Percentiles rank a stretch among this genome's conserved stretches.
Conservation (phyloP, 2,888 invertebrate species). For the Hypolimnas misippus region DNA sequence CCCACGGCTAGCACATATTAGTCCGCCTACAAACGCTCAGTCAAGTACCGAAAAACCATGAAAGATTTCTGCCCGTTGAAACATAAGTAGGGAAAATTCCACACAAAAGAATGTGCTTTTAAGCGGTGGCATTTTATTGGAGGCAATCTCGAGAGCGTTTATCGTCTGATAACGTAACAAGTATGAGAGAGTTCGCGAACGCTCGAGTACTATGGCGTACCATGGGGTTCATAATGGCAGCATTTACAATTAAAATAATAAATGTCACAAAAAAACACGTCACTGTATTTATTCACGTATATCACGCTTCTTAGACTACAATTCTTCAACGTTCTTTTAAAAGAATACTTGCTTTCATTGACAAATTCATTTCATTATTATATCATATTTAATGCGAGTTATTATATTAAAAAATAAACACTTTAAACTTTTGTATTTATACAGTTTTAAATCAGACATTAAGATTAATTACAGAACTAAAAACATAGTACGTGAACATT, state of each 20-base stretch:
- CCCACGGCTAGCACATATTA: conserved; percentile 34
- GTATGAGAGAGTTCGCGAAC: conserved; percentile 29
- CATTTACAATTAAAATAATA: conserved; percentile 5
- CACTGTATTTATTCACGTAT: too few species aligned
- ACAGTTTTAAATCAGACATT: too few species aligned
- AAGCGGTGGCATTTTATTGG: conserved; percentile 46
- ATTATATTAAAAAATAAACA: too few species aligned
- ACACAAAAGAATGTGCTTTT: conserved; percentile 46
- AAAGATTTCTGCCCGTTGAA: conserved; percentile 35
- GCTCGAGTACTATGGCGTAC: conserved; percentile 23
- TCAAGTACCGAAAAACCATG: conserved; percentile 34
- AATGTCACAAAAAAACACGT: background rate
- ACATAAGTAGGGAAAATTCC: conserved; percentile 42
- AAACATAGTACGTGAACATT: too few species aligned
- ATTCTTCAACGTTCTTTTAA: too few species aligned
- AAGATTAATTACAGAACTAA: too few species aligned
- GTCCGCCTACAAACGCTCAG: conserved; percentile 35
- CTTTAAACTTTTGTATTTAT: too few species aligned
- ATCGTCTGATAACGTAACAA: conserved; percentile 41
- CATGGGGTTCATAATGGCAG: conserved; percentile 3
- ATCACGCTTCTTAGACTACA: too few species aligned
- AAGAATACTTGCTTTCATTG: too few species aligned
- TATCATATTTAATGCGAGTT: too few species aligned
- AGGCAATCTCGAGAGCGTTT: conserved; percentile 45
- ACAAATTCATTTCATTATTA: too few species aligned